phyloP scores from a whole-genome alignment of 2,888 invertebrate species.

The Callosobruchus maculatus region DNA sequence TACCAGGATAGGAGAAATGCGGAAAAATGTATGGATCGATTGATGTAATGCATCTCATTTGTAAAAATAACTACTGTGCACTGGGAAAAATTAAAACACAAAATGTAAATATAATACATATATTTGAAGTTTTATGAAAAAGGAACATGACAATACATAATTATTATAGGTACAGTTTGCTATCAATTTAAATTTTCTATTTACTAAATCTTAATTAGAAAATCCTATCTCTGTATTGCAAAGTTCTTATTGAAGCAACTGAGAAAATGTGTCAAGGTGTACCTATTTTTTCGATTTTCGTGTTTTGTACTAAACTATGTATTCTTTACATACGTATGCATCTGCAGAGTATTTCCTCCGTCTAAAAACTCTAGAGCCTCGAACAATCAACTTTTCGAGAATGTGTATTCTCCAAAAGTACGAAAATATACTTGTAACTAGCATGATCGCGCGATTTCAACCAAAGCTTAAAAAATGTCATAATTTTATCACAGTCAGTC shows the following conservation, averaged over 20 bases:
- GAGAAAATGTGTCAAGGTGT: background rate
- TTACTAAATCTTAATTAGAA: conserved; percentile 4
- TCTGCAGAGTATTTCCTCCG: background rate
- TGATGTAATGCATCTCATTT: no score
- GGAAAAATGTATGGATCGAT: no score
- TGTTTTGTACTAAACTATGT: background rate
- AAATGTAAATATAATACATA: background rate
- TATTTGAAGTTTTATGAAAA: conserved; percentile 5
- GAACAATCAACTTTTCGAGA: background rate
- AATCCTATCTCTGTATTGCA: background rate
- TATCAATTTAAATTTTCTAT: conserved; percentile 4
- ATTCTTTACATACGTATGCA: background rate
- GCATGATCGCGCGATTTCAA: background rate
- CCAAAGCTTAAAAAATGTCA: background rate
- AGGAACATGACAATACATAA: conserved; percentile 8
- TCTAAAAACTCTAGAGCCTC: no score
- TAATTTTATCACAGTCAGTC: background rate
- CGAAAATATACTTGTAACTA: background rate
- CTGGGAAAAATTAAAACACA: no score
- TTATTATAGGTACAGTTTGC: conserved; percentile 5
- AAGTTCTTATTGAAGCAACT: conserved; percentile 4
- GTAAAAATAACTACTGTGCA: no score
- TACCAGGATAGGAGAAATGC: no score
- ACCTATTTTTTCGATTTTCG: background rate
- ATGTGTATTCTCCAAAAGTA: background rate